phyloP scores from a whole-genome alignment of 2,797 vertebrate genomes.

The Lepilemur ruficaudatus region DNA sequence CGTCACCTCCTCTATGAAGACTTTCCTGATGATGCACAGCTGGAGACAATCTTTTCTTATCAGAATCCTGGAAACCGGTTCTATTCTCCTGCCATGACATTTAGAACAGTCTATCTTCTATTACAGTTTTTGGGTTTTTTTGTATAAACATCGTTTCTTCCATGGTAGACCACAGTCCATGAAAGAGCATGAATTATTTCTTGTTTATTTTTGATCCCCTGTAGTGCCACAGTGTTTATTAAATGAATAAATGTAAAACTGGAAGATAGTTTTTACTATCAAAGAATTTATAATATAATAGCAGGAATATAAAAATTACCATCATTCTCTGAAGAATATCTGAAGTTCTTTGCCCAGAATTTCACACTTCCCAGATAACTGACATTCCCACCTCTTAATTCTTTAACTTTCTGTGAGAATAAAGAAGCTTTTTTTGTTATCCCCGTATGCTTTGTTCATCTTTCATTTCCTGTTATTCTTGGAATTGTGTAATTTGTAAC shows the following conservation, averaged over 20 bases:
- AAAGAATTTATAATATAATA: constrained; percentile 15
- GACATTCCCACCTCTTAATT: neutral
- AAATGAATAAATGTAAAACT: neutral
- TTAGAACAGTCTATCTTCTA: neutral
- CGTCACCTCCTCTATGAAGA: neutral
- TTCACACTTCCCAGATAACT: neutral
- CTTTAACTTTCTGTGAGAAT: constrained; percentile 9
- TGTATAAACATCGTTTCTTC: constrained; percentile 1
- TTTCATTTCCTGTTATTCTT: constrained; percentile 44
- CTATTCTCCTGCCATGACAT: neutral
- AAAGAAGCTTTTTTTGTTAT: neutral
- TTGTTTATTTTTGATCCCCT: neutral
- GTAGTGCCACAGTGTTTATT: neutral
- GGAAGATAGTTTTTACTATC: constrained; percentile 10
- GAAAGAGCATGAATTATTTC: neutral
- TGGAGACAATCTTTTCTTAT: neutral
- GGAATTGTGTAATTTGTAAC: neutral
- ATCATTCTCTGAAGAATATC: neutral
- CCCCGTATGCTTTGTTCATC: neutral
- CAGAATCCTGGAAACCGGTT: neutral
- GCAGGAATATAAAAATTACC: neutral
- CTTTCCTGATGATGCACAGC: neutral
- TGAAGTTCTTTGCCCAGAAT: constrained; percentile 5
- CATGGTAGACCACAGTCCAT: neutral
- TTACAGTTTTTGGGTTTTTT: neutral